Evolutionary conservation across 2,888 invertebrate genomes (phyloP), one percentile per base, ranked within the genome.

Genomic region (Vesta saturnalis): DNA sequence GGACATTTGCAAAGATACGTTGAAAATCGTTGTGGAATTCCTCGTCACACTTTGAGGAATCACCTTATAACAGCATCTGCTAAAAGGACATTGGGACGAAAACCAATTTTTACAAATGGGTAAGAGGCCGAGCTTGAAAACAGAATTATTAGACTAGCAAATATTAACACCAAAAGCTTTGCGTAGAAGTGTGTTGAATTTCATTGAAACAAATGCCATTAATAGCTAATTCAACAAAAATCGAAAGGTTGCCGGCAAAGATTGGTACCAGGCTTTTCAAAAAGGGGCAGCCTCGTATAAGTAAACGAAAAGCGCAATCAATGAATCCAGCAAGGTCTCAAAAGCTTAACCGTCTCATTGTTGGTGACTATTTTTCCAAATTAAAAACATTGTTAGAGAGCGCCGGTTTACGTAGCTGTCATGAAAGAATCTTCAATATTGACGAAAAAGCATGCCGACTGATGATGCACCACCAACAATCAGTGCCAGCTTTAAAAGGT

Each of bases 241-340:
- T 52, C 49, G 16, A 8, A 49, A 60, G 14, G 1, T 60, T 22
- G 52, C 52, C 30, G 60, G 30, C 5, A 49, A 18, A 15, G 60
- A 60, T 6, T 60, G 52, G 52, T 49, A 16, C 5, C 22, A 43
- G 52, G 4, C 18, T 18, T 49, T 49, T 60, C n/a, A 6, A 74
- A 23, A 65, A 68, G 22, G 18, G 70, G 12, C 59, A 75, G 35
- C 68, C 67, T 15, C 60, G 67, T 30, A 69, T 77, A 23, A 57
- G 72, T 10, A 72, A 64, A 60, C 61, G 75, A 56, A 77, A 73
- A 65, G 70, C 75, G n/a, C 77, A 79, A 57, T 61, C 57, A 16
- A 65, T 78, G 71, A 79, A 79, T 59, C 69, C 72, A 22, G 76
- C 72, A 1, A 58, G 77, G 43, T 76, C 74, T 12, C 76, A 76